A percentile compares a stretch with the other conserved stretches of the same genome.
Evolutionary conservation across 2,888 invertebrate species (phyloP).

Genomic region (Polia nebulosa): DNA sequence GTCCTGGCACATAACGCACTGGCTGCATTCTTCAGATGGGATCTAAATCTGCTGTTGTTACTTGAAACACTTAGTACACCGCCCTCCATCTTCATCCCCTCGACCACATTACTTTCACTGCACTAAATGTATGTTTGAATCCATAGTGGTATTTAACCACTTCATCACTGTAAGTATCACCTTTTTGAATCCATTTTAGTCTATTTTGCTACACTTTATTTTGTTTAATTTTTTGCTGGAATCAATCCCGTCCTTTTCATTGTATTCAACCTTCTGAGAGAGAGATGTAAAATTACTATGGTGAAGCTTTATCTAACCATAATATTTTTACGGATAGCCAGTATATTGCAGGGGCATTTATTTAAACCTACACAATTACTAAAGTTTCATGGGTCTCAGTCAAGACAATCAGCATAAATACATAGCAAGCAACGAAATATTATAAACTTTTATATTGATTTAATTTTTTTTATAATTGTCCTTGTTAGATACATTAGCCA

Average conservation of each 20-base stretch:
- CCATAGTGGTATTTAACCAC: conserved; percentile 75
- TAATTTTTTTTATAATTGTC: not conserved
- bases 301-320: conserved; percentile 14
- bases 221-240: conserved; percentile 1
- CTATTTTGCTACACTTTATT: conserved; percentile 29
- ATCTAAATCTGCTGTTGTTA: conserved; percentile 85
- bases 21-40: conserved; percentile 88
- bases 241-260: conserved; percentile 28
- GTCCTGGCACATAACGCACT: conserved; percentile 87
- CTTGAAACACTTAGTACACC: conserved; percentile 88
- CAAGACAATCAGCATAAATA: not conserved
- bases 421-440: not conserved
- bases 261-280: conserved; percentile 16
- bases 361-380: not conserved
- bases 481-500: conserved; percentile 5
- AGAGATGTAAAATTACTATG: conserved; percentile 27
- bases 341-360: not conserved
- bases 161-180: conserved; percentile 64
- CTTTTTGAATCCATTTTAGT: conserved; percentile 58
- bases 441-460: not conserved
- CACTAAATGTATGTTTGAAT: conserved; percentile 81
- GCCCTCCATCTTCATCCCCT: conserved; percentile 86
- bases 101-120: conserved; percentile 62
- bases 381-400: not conserved
- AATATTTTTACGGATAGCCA: conserved; percentile 13